Evolutionary conservation across 2,113 vertebrate genomes (phyloP).

Genomic region (Carassius carassius): DNA sequence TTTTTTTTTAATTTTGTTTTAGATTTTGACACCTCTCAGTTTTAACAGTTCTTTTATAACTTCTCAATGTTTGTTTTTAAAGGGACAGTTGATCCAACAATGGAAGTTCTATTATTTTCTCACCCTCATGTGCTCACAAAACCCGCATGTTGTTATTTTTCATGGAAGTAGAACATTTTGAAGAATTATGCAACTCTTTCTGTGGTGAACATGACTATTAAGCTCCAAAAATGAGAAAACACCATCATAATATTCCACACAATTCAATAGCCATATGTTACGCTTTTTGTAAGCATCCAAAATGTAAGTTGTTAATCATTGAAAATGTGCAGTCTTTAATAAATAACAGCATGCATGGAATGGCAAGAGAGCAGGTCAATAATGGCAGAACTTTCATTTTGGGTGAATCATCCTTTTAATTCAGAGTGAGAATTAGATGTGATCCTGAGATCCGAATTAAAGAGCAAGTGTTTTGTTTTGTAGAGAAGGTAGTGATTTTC

Average conservation of each 20-base stretch:
- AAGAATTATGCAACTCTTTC: not conserved
- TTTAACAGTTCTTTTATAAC: conserved; percentile 50
- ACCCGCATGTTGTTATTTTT: not conserved
- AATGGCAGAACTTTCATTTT: not conserved
- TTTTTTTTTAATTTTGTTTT: conserved; percentile 34
- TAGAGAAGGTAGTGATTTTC: conserved; percentile 14
- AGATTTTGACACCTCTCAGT: conserved; percentile 39
- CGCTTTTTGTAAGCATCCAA: not conserved
- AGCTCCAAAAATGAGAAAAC: not conserved
- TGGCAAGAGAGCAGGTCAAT: not conserved
- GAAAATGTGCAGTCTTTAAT: not conserved
- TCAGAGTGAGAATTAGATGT: conserved; percentile 6
- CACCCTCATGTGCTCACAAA: not conserved
- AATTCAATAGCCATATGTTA: not conserved
- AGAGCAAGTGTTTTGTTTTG: conserved; percentile 18
- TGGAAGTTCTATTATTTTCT: not conserved
- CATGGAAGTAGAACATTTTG: not conserved
- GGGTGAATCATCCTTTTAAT: not conserved
- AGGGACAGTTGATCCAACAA: not conserved
- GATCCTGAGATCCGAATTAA: conserved; percentile 4
- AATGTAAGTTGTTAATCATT: not conserved
- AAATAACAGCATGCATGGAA: not conserved
- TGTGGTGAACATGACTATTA: not conserved
- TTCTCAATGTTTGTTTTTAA: not conserved
- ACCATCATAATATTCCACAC: not conserved